These are phyloP conservation scores for Lagothrix lagotricha DNA, from an alignment of 2,797 vertebrate genomes.

Conservation along the genomic window DNA sequence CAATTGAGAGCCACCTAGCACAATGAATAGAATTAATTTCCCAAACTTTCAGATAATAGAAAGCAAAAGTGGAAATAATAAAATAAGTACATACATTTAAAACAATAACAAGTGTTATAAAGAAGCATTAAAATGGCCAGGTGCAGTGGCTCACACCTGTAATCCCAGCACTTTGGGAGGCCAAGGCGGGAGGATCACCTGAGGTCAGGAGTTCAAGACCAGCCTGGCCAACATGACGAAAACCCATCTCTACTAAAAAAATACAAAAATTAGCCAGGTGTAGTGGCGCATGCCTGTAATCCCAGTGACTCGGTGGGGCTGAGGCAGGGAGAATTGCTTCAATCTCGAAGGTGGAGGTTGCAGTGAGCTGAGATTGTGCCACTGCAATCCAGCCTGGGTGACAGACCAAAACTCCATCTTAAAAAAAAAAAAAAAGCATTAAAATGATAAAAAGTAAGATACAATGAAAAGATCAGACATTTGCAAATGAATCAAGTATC, in stretches of 20 bases:
- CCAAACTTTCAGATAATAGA: background rate
- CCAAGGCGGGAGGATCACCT: no score
- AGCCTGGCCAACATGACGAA: background rate
- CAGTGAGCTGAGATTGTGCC: background rate
- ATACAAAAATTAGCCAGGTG: background rate
- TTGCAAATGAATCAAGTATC: conserved; percentile 40
- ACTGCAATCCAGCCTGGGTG: background rate
- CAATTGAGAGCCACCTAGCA: background rate
- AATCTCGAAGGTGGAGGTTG: background rate
- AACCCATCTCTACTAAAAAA: background rate
- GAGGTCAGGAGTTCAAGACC: background rate
- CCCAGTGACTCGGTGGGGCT: background rate
- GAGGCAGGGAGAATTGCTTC: background rate
- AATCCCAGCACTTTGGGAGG: background rate
- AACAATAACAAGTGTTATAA: background rate
- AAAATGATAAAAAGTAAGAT: background rate
- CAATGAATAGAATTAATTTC: background rate
- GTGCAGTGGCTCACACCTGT: background rate
- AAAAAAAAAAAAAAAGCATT: background rate
- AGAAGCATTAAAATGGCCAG: background rate
- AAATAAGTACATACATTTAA: background rate
- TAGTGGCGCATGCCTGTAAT: background rate
- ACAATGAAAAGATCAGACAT: background rate
- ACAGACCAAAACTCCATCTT: background rate
- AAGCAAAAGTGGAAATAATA: background rate